Evolutionary conservation across 2,888 invertebrate genomes (phyloP), one percentile per base, ranked within the genome.

Genomic region (Merodon equestris): DNA sequence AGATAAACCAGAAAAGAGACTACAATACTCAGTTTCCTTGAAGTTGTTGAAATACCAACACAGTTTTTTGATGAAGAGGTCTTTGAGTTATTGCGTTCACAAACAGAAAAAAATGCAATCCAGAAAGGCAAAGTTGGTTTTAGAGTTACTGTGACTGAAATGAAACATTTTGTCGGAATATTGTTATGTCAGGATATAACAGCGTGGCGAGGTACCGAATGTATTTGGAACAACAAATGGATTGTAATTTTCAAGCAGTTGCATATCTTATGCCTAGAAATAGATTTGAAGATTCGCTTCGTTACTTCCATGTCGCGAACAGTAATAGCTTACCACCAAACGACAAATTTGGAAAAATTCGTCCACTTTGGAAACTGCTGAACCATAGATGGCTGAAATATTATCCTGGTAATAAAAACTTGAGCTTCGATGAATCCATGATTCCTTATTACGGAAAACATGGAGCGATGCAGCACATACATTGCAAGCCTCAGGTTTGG

Each of bases 231-330:
- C 17, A 38, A 27, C 15, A 53, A 27, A 3, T 12, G 15, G 54
- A 56, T 19, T 56, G 56, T 10, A 56, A 42, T 56, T 56, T 56
- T 40, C 42, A 56, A 17, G 56, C 19, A 56, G 56, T 27, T 27
- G 27, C 27, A 27, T 27, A 2, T 27, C 27, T 27, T 27, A 27
- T 27, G 27, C 7, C 27, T 38, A 27, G 56, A 56, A 27, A 27
- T 27, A 27, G 27, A 27, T 27, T 57, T 4, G 42, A 42, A 12
- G 44, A 42, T n/a, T 57, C 27, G 27, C 44, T 44, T 14, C 34
- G 44, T 1, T 27, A 57, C 15, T 57, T 57, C 27, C 54, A 42
- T 14, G 12, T 1, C 12, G 13, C 44, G 19, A 44, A 13, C 18
- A 27, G 14, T 12, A 57, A 57, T 57, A 57, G 44, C 44, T 44